These are phyloP conservation scores for Elymnias hypermnestra DNA, from an alignment of 1,140 invertebrate genomes.

Conservation along the genomic window DNA sequence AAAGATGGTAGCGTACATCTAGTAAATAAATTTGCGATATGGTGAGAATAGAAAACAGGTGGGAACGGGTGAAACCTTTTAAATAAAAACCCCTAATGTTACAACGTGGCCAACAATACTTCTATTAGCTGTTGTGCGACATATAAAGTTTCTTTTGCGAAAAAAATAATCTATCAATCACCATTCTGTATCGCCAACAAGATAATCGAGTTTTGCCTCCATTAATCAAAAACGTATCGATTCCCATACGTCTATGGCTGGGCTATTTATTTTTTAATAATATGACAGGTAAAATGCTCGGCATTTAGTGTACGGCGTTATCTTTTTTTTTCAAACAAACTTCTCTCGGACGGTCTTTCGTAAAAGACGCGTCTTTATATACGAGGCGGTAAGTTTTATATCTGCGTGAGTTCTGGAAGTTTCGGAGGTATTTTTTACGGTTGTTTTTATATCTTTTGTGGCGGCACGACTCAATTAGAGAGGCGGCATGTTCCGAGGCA, in stretches of 20 bases:
- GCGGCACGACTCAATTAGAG: conserved; percentile 71
- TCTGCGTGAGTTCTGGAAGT: conserved; percentile 2
- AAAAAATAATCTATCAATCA: conserved; percentile 36
- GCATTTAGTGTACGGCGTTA: conserved; percentile 62
- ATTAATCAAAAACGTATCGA: conserved; percentile 69
- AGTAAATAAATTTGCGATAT: conserved; percentile 17
- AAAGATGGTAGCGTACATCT: no score
- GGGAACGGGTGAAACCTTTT: conserved; percentile 32
- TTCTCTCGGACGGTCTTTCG: no score
- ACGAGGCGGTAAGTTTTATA: conserved; percentile 18
- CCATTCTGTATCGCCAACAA: conserved; percentile 46
- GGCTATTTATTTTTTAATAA: conserved; percentile 71
- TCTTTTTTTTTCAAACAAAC: conserved; percentile 42
- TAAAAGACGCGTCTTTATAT: conserved; percentile 11
- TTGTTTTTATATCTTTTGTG: conserved; percentile 58
- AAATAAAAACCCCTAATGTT: conserved; percentile 38
- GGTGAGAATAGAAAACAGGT: conserved; percentile 53
- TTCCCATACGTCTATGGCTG: conserved; percentile 57
- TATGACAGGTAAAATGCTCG: conserved; percentile 71
- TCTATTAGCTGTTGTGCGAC: conserved; percentile 41
- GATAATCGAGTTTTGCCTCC: conserved; percentile 57
- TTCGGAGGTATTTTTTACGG: conserved; percentile 17
- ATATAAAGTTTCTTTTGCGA: conserved; percentile 35
- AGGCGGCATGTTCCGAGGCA: conserved; percentile 59
- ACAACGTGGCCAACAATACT: conserved; percentile 27